Evolutionary conservation across 2,113 vertebrate genomes (phyloP).

Genomic region (Parotia lawesii): DNA sequence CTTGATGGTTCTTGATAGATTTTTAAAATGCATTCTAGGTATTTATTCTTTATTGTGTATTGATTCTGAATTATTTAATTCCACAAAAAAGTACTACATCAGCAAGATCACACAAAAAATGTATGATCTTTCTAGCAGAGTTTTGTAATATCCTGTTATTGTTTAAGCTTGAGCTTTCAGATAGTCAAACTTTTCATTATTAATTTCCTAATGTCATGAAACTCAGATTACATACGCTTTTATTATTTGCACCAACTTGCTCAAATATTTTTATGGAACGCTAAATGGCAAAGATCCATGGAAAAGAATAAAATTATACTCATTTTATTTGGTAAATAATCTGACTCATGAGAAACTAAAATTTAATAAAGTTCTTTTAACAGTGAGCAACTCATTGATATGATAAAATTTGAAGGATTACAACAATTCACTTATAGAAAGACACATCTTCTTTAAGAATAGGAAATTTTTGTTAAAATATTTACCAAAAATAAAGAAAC

Average conservation of each 20-base stretch:
- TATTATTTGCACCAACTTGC: neutral
- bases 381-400: neutral
- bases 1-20: neutral
- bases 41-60: neutral
- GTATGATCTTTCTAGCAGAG: neutral
- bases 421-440: rapidly evolving
- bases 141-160: neutral
- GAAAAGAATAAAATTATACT: neutral
- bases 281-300: neutral
- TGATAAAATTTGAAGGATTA: neutral
- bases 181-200: neutral
- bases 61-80: neutral
- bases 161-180: neutral
- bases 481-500: neutral
- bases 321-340: neutral
- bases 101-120: neutral
- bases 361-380: neutral
- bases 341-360: neutral
- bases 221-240: neutral
- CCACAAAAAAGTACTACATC: neutral
- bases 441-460: neutral
- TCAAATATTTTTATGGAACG: neutral
- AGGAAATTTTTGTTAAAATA: neutral
- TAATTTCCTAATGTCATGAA: neutral
- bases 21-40: neutral